Base-by-base conservation (phyloP, 2,113 vertebrate species). In the Onychostoma macrolepis region DNA sequence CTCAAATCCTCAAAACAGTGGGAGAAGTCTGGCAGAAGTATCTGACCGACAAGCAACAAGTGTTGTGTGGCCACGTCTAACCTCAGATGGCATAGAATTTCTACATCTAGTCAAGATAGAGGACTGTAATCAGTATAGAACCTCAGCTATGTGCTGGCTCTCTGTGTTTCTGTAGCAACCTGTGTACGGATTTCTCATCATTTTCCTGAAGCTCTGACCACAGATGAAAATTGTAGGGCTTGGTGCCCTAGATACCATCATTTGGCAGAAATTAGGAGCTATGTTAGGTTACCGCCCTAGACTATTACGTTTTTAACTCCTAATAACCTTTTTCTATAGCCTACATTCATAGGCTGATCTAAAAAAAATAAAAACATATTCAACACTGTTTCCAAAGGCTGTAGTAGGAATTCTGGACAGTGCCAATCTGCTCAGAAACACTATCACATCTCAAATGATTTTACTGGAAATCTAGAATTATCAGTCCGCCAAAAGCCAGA, bases 171-270 rank as follows among this genome's bases (percentile, higher is more conserved):
- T 69, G 67, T 50, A 65, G 86, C 61, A 65, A 8, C 80, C 84
- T 86, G 86, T 77, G 24, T 67, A 83, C 74, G 28, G 21, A 56
- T 83, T 53, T 87, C 65, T 65, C 30, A 85, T 56, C 43, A 43
- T 88, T 86, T 88, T 86, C 61, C 86, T 90, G 36, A 90, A 89
- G 69, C 87, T 89, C 53, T 85, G 87, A 91, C 91, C 92, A 89
- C 91, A 94, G 77, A 26, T 76, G 82, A 72, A 93, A 93, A 95
- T 95, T 94, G 91, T 79, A 93, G 92, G 92, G 91, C 94, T 93
- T 69, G 86, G 87, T 24, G 13, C 87, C 93, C 92, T 91, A 86
- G 88, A 90, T 91, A 89, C 92, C 91, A 78, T 92, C 88, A 94
- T 93, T 93, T 90, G 76, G 88, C 89, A 92, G 88, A 58, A 91